phyloP scores from a whole-genome alignment of 2,888 invertebrate species.

The Lymantria monacha region DNA sequence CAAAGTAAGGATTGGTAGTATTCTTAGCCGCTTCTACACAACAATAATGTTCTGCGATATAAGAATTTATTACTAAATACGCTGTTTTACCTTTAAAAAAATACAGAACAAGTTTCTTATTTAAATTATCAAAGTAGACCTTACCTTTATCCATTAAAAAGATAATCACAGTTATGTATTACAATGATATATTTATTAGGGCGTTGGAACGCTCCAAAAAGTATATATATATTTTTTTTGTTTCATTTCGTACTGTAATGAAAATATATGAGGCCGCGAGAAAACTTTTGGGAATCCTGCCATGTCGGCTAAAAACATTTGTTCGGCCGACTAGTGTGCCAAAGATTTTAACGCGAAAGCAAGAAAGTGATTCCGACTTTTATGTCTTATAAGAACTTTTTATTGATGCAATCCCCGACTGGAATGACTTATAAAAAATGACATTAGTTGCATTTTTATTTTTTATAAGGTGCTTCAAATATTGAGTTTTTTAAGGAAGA shows the following conservation, averaged over 20 bases:
- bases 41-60: too few species aligned
- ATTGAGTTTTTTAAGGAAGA: neutral
- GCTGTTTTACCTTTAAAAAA: neutral
- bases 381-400: conserved; percentile 21
- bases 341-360: conserved; percentile 27
- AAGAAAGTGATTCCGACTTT: conserved; percentile 21
- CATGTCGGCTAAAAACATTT: conserved; percentile 34
- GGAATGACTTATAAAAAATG: conserved; percentile 10
- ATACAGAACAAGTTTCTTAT: neutral
- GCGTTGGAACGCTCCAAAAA: conserved; percentile 29
- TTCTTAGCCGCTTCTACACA: too few species aligned
- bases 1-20: too few species aligned
- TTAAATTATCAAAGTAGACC: conserved; percentile 2
- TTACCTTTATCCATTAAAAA: conserved; percentile 25
- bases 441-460: conserved; percentile 2
- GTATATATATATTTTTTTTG: conserved; percentile 33
- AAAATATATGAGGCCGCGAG: conserved; percentile 51
- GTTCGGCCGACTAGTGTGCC: conserved; percentile 34
- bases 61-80: too few species aligned
- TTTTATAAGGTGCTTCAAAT: neutral
- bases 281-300: conserved; percentile 49
- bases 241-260: conserved; percentile 48
- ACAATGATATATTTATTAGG: conserved; percentile 50
- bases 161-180: conserved; percentile 52
- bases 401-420: conserved; percentile 23